Base-by-base conservation (phyloP, 2,888 invertebrate species). In the Aleiodes alternator region DNA sequence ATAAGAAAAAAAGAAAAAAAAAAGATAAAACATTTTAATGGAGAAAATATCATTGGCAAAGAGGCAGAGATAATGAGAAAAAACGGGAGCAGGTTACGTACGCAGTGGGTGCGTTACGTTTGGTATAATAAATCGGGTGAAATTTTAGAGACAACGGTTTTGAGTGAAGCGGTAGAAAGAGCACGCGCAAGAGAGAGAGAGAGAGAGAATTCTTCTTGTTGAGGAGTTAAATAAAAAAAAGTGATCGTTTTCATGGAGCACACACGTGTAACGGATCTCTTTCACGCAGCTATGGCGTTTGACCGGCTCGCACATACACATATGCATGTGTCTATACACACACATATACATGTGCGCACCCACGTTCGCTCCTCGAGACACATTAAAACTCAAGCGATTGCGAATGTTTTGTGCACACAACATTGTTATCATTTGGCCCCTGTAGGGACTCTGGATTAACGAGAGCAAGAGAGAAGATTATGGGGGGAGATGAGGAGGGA, bases 361-460 rank as follows among this genome's bases (percentile, higher is more conserved):
- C 84, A 82, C 81, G 76, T 79, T 69, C 11, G 83, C 79, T 83
- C 77, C 77, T 77, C 59, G 76, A 43, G 43, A 81, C 81, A 78
- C 16, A 53, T 53, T 53, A 16, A 53, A 53, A 53, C 53, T 8
- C 1, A n/a, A 53, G 12, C 43, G 11, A 43, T 43, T 53, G 16
- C 16, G 14, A 8, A 14, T 16, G 53, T 53, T 9, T 43, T 43
- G 16, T 53, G 78, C 81, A 79, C 76, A 79, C 79, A 82, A 82
- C 82, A 84, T 85, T 84, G 85, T 85, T 85, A 84, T 84, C 84
- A 83, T 81, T 80, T 75, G 80, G 76, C 77, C 43, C 80, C 16
- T 53, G 53, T 53, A 59, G n/a, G 69, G 43, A 31, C 68, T 12
- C 55, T 56, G 48, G 48, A 57, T 57, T 23, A 16, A 48, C 51